phyloP scores from a whole-genome alignment of 1,140 invertebrate genomes.

The Scaptomyza hsui region DNA sequence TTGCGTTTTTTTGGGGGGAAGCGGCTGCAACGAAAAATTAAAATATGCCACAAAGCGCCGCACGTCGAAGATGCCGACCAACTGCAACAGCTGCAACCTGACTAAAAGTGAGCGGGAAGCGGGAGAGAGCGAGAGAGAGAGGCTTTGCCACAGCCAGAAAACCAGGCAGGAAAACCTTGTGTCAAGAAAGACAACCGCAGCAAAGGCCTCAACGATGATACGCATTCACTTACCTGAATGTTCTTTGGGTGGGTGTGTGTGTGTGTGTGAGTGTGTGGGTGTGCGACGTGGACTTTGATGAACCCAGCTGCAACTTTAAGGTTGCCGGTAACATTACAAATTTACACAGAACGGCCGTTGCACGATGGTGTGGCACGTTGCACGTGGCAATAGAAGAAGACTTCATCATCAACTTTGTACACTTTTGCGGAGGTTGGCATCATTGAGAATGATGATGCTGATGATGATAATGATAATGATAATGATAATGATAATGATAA shows the following conservation, averaged over 20 bases:
- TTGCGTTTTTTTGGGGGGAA: constrained; percentile 54
- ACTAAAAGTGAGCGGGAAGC: background rate
- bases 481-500: background rate
- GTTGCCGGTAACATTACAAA: constrained; percentile 27
- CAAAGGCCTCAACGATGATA: constrained; percentile 64
- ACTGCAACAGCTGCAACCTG: constrained; percentile 20
- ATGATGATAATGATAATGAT: no score
- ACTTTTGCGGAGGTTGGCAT: constrained; percentile 1
- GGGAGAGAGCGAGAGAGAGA: background rate
- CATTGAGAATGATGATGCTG: no score
- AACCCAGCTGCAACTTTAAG: constrained; percentile 35
- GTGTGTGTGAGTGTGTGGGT: background rate
- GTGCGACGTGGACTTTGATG: constrained; percentile 34
- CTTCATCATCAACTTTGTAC: constrained; percentile 21
- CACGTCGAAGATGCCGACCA: constrained; percentile 68
- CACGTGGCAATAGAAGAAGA: constrained; percentile 21
- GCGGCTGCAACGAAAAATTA: constrained; percentile 68
- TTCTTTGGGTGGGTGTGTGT: background rate
- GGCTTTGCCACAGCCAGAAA: constrained; percentile 3
- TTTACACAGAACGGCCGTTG: constrained; percentile 9
- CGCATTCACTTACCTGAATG: constrained; percentile 11
- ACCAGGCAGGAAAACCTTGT: constrained; percentile 33
- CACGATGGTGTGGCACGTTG: constrained; percentile 4
- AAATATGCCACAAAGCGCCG: constrained; percentile 76
- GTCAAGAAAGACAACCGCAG: constrained; percentile 71